phyloP scores from a whole-genome alignment of 2,888 invertebrate genomes.

The Cantharis flavilabris region DNA sequence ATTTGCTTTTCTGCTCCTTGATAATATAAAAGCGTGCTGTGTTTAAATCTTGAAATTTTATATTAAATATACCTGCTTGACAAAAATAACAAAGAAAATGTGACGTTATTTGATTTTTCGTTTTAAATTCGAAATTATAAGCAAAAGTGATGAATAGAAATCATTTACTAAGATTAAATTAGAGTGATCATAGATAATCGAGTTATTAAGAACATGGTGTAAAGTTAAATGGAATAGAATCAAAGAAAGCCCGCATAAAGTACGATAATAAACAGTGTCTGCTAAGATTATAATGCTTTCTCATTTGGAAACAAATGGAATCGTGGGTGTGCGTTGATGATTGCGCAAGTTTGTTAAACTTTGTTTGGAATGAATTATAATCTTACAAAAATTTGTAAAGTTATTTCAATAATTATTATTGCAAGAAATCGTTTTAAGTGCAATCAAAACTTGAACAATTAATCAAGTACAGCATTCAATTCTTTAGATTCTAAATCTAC shows the following conservation, averaged over 20 bases:
- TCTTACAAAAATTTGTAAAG: slow-evolving; percentile 18
- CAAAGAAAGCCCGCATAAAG: slow-evolving; percentile 43
- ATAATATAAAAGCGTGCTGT: not conserved
- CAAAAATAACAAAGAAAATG: not conserved
- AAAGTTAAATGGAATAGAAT: slow-evolving; percentile 46
- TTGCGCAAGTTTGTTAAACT: slow-evolving; percentile 40
- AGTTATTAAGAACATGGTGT: slow-evolving; percentile 44
- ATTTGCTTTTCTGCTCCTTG: not conserved
- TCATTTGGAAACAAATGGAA: slow-evolving; percentile 41
- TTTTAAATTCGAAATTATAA: not conserved
- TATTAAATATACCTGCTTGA: not conserved
- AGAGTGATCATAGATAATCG: slow-evolving; percentile 40
- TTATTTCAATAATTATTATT: slow-evolving; percentile 14
- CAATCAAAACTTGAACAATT: not conserved
- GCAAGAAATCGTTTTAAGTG: not conserved
- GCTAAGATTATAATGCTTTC: slow-evolving; percentile 40
- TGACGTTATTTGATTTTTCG: not conserved
- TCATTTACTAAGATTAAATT: slow-evolving; percentile 23
- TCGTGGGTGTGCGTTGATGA: slow-evolving; percentile 40
- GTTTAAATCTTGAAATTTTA: not conserved
- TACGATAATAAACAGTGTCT: slow-evolving; percentile 42
- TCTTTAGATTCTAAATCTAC: not conserved
- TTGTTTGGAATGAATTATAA: slow-evolving; percentile 43
- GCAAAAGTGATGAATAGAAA: slow-evolving; percentile 20
- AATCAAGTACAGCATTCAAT: not conserved